Percentiles rank a stretch among this genome's conserved stretches.
Evolutionary conservation across 2,113 vertebrate genomes (phyloP).

Genomic region (Heptranchias perlo): DNA sequence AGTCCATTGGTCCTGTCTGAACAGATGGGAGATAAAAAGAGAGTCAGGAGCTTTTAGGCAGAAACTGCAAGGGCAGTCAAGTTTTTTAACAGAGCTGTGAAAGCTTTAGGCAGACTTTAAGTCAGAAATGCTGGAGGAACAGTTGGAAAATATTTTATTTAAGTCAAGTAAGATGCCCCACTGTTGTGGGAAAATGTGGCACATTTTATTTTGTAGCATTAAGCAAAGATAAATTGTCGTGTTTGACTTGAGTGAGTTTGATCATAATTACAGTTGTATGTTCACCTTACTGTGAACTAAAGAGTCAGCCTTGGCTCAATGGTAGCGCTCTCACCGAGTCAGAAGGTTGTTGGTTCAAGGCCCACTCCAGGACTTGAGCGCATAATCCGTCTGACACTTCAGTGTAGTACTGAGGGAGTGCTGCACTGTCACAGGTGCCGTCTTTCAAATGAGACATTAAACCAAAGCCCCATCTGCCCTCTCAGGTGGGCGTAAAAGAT

Average conservation of each 20-base stretch:
- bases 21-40: not conserved
- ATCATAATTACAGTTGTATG: not conserved
- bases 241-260: not conserved
- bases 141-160: too few species aligned
- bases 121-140: too few species aligned
- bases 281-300: not conserved
- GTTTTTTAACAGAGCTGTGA: not conserved
- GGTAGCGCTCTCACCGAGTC: not conserved
- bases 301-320: not conserved
- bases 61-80: not conserved
- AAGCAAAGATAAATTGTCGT: not conserved
- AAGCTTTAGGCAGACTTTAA: not conserved
- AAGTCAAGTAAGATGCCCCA: not conserved
- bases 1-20: not conserved
- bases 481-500: not conserved
- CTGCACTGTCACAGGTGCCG: not conserved
- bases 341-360: not conserved
- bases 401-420: not conserved
- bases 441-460: too few species aligned
- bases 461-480: not conserved
- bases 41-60: not conserved
- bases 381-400: not conserved
- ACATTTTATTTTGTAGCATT: not conserved
- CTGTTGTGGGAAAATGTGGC: not conserved
- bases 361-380: not conserved